phyloP scores from a whole-genome alignment of 2,113 vertebrate species.

The Xyrauchen texanus region DNA sequence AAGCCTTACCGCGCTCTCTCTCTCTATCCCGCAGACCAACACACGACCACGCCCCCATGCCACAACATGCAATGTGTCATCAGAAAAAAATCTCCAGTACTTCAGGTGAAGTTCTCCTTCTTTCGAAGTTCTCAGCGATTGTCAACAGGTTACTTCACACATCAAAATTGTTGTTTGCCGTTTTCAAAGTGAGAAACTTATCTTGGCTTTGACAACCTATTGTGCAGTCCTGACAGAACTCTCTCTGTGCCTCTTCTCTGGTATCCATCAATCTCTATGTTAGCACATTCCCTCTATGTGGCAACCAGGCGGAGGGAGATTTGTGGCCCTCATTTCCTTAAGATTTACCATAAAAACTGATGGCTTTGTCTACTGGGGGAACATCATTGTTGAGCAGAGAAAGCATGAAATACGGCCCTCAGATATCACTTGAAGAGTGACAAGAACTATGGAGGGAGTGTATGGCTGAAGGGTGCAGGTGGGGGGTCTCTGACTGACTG shows the following conservation, averaged over 20 bases:
- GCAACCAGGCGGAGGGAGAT: conserved; percentile 46
- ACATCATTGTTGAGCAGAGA: conserved; percentile 25
- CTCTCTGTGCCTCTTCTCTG: conserved; percentile 3
- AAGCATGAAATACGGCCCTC: conserved; percentile 49
- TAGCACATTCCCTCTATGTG: conserved; percentile 46
- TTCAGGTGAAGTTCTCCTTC: background rate
- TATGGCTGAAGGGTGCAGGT: background rate
- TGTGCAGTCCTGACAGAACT: conserved; percentile 28
- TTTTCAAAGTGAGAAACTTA: background rate
- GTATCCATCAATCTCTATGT: background rate
- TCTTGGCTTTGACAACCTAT: conserved; percentile 12
- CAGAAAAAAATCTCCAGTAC: no score
- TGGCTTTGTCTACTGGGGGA: conserved; percentile 55
- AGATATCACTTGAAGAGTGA: conserved; percentile 12
- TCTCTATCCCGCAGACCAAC: no score
- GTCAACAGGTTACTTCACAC: background rate
- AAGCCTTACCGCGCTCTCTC: no score
- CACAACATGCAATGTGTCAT: no score
- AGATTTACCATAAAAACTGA: conserved; percentile 60
- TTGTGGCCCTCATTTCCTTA: conserved; percentile 61
- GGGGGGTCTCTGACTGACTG: no score
- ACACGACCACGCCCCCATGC: no score
- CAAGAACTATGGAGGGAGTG: background rate
- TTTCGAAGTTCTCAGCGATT: no score
- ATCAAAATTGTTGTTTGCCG: no score